Conservation (phyloP, 2,888 invertebrate species). For the Drosophila antonietae region DNA sequence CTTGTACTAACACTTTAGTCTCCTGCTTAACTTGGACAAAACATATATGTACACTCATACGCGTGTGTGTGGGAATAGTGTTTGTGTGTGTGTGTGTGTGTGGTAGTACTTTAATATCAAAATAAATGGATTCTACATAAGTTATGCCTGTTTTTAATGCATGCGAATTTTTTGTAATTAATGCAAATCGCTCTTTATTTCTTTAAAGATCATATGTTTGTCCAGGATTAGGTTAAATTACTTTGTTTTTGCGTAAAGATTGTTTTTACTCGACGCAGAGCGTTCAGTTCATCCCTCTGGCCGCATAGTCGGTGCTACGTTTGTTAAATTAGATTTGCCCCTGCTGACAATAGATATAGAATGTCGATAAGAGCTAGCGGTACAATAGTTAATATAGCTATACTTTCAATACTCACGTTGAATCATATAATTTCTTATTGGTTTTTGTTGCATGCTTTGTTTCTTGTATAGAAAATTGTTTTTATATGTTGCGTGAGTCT, state of each 20-base stretch:
- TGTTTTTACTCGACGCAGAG: slow-evolving; percentile 12
- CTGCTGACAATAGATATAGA: slow-evolving; percentile 67
- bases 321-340: slow-evolving; percentile 61
- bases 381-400: slow-evolving; percentile 25
- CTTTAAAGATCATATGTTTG: slow-evolving; percentile 52
- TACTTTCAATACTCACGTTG: slow-evolving; percentile 60
- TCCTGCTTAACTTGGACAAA: slow-evolving; percentile 70
- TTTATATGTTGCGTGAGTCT: slow-evolving; percentile 18
- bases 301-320: slow-evolving; percentile 28
- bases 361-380: slow-evolving; percentile 60
- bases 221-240: slow-evolving; percentile 40
- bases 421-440: slow-evolving; percentile 55
- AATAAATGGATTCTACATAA: slow-evolving; percentile 59
- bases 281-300: slow-evolving; percentile 31
- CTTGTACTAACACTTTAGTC: slow-evolving; percentile 56
- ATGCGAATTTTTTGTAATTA: slow-evolving; percentile 57
- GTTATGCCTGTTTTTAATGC: slow-evolving; percentile 63
- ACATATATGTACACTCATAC: slow-evolving; percentile 51
- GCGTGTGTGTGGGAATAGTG: slow-evolving; percentile 5
- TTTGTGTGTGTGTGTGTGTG: slow-evolving; percentile 15
- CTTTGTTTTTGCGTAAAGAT: slow-evolving; percentile 2
- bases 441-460: slow-evolving; percentile 39
- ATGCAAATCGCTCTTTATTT: slow-evolving; percentile 72
- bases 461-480: slow-evolving; percentile 43
- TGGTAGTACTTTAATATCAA: slow-evolving; percentile 34